phyloP scores from a whole-genome alignment of 2,113 vertebrate species.

The Caranx ignobilis region DNA sequence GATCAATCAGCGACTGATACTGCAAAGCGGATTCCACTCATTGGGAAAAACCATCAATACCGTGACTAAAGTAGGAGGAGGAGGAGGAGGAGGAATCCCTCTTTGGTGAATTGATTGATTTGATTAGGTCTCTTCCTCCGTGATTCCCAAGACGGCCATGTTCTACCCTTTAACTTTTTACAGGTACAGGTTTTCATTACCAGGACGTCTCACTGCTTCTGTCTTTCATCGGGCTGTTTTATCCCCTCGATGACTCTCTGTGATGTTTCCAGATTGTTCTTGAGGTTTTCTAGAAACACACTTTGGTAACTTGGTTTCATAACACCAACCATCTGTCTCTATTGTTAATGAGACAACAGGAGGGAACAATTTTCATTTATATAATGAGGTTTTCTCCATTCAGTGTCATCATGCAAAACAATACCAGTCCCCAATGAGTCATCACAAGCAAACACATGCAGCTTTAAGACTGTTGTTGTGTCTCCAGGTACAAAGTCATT shows the following conservation, averaged over 20 bases:
- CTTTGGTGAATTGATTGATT: conserved; percentile 50
- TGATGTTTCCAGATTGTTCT: conserved; percentile 16
- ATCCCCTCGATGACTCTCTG: background rate
- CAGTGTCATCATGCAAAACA: background rate
- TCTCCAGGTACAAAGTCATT: conserved; percentile 8
- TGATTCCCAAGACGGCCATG: conserved; percentile 15
- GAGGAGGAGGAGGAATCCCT: conserved; percentile 25
- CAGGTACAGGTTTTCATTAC: conserved; percentile 7
- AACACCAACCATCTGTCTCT: background rate
- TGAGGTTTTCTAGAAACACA: background rate
- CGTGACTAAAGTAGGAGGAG: conserved; percentile 51
- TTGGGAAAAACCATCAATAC: conserved; percentile 51
- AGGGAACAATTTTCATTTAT: background rate
- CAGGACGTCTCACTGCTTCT: background rate
- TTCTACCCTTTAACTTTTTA: conserved; percentile 7
- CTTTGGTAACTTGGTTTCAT: background rate
- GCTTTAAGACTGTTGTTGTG: background rate
- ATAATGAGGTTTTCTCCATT: background rate
- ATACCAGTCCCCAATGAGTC: background rate
- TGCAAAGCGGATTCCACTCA: conserved; percentile 41
- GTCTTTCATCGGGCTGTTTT: background rate
- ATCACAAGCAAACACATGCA: background rate
- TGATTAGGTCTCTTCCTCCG: conserved; percentile 43
- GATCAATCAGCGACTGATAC: conserved; percentile 68
- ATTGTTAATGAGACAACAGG: too few species aligned